Base-by-base conservation (phyloP, 2,113 vertebrate genomes). In the Mungos mungo region DNA sequence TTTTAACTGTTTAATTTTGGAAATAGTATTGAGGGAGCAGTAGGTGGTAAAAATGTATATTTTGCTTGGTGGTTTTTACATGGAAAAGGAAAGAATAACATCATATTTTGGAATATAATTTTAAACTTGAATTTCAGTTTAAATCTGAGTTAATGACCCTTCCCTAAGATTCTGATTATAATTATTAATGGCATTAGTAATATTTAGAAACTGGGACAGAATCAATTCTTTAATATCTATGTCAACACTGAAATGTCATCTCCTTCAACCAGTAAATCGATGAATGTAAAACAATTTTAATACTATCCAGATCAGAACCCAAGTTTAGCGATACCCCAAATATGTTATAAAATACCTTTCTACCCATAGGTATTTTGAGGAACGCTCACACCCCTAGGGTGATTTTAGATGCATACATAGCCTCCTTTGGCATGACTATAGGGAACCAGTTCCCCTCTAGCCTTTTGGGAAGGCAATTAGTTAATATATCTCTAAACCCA, bases 1-100 rank as follows among this genome's bases (percentile, higher is more conserved):
- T 98, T 98, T 29, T 87, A 92, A 93, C 15, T 72, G 33, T 66
- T 95, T 95, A 96, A 93, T 88, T 98, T 96, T 96, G 71, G 94
- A 90, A 87, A 83, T 86, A 74, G 50, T 87, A 87, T 89, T 74
- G 84, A 81, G 84, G 77, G 35, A 95, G 47, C 66, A 97, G 89
- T 63, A 89, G 76, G 31, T 95, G 79, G 79, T 89, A 95, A 92
- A 90, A 96, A 84, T 92, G 65, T 87, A 60, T 93, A 83, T 87
- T 90, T 95, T 94, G 35, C 68, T 85, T 86, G 47, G 45, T 80
- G 63, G 35, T 91, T 97, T 97, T 92, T 77, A 74, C 18, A 57
- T 11, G 33, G 25, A 84, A 92, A 93, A 93, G 29, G 60, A 90
- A 95, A 91, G 57, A 57, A 66, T 82, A 96, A n/a, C 14, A 79